Conservation (phyloP, 2,797 vertebrate species). For the Protonibea diacanthus region DNA sequence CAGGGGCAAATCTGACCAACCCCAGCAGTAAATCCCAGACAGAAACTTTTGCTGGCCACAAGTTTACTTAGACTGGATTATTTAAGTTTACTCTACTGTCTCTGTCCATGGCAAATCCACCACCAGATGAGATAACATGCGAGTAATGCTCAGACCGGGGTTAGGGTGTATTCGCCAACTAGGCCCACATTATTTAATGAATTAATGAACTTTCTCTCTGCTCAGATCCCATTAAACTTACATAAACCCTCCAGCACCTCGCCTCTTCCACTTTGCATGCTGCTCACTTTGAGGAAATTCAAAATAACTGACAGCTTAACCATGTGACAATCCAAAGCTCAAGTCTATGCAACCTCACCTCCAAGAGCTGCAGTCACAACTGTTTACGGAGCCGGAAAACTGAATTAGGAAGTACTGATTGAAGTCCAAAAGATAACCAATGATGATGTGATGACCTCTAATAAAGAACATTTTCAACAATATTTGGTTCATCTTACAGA, state of each 20-base stretch:
- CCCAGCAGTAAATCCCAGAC: neutral
- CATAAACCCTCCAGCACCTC: constrained; percentile 48
- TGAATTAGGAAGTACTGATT: neutral
- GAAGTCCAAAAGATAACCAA: neutral
- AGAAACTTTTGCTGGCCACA: neutral
- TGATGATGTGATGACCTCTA: neutral
- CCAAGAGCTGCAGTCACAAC: neutral
- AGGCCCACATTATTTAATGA: constrained; percentile 55
- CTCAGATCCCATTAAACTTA: constrained; percentile 56
- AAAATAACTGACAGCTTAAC: neutral
- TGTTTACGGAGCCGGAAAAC: neutral
- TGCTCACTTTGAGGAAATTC: constrained; percentile 1
- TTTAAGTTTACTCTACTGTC: constrained; percentile 7
- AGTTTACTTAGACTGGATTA: neutral
- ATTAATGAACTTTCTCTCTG: constrained; percentile 53
- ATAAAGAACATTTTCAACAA: neutral
- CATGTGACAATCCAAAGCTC: neutral
- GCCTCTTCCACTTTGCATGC: constrained; percentile 7
- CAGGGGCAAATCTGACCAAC: constrained; percentile 13
- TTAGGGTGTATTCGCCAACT: constrained; percentile 21
- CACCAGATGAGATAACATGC: constrained; percentile 10
- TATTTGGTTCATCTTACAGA: neutral
- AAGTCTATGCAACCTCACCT: neutral
- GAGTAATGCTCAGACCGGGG: neutral
- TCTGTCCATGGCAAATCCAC: constrained; percentile 7